These are phyloP conservation scores for Alentia gelatinosa DNA, from an alignment of 2,888 invertebrate genomes.

Conservation along the genomic window DNA sequence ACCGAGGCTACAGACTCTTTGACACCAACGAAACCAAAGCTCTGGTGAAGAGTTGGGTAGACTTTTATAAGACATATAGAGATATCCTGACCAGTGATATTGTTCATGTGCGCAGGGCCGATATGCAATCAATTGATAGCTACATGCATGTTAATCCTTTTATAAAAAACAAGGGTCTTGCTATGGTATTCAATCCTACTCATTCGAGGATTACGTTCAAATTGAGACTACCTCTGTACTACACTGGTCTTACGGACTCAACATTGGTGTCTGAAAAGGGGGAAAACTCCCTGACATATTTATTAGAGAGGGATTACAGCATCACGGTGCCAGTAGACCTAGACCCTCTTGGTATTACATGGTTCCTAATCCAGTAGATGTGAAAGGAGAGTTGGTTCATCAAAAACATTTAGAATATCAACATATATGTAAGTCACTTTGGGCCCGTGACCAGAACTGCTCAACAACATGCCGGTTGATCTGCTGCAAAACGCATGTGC, in stretches of 20 bases:
- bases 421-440: no score
- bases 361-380: conserved; percentile 60
- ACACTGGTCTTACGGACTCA: conserved; percentile 61
- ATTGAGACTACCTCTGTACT: conserved; percentile 64
- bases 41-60: conserved; percentile 64
- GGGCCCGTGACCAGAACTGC: no score
- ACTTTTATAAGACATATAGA: conserved; percentile 65
- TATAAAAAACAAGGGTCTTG: conserved; percentile 60
- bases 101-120: conserved; percentile 64
- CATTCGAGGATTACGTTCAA: conserved; percentile 15
- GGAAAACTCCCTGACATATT: neutral
- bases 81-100: conserved; percentile 65
- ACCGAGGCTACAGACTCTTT: conserved; percentile 64
- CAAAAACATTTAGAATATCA: no score
- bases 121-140: conserved; percentile 65
- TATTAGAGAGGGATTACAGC: conserved; percentile 59
- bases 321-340: conserved; percentile 58
- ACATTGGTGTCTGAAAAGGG: conserved; percentile 60
- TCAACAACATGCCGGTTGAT: no score
- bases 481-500: no score
- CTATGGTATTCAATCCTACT: conserved; percentile 67
- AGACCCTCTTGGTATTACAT: conserved; percentile 61
- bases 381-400: no score
- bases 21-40: conserved; percentile 62
- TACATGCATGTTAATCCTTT: conserved; percentile 66